phyloP scores from a whole-genome alignment of 92 coral and sea anemone genomes.

The Isaurus tuberculatus region DNA sequence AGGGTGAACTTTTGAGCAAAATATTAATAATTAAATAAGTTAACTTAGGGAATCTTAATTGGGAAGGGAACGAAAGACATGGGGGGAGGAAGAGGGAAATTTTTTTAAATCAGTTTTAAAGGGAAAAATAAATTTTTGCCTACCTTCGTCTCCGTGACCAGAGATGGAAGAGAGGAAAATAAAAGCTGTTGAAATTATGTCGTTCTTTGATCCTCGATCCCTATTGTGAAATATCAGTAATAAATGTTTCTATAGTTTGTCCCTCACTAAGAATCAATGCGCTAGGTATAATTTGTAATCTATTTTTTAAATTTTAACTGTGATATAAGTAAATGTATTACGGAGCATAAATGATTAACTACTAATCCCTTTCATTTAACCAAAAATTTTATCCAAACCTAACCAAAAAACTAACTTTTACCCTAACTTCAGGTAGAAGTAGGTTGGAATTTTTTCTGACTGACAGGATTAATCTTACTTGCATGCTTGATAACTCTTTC shows the following conservation, averaged over 20 bases:
- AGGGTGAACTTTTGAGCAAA: too few relatives aligned
- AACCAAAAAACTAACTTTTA: too few relatives aligned
- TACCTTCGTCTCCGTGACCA: slow-evolving; percentile 81
- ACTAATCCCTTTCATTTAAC: not conserved
- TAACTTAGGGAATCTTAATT: not conserved
- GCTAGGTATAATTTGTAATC: too few relatives aligned
- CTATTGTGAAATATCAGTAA: slow-evolving; percentile 33
- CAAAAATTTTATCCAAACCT: not conserved
- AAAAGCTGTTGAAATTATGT: slow-evolving; percentile 76
- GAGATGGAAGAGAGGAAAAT: slow-evolving; percentile 83
- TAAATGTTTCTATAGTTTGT: not conserved
- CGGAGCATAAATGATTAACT: too few relatives aligned
- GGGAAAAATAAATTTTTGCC: not conserved
- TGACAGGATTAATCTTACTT: too few relatives aligned
- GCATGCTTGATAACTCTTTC: not conserved
- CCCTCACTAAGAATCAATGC: too few relatives aligned
- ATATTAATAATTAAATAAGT: not conserved
- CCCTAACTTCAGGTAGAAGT: too few relatives aligned
- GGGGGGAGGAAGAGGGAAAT: too few relatives aligned
- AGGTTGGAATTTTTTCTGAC: too few relatives aligned
- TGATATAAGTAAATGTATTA: too few relatives aligned
- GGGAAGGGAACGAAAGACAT: too few relatives aligned
- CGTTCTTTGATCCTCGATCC: slow-evolving; percentile 82
- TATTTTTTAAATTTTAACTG: too few relatives aligned
- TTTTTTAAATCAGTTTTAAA: not conserved